Evolutionary conservation across 2,797 vertebrate species (phyloP).

Genomic region (Petrocephalus sullivani): DNA sequence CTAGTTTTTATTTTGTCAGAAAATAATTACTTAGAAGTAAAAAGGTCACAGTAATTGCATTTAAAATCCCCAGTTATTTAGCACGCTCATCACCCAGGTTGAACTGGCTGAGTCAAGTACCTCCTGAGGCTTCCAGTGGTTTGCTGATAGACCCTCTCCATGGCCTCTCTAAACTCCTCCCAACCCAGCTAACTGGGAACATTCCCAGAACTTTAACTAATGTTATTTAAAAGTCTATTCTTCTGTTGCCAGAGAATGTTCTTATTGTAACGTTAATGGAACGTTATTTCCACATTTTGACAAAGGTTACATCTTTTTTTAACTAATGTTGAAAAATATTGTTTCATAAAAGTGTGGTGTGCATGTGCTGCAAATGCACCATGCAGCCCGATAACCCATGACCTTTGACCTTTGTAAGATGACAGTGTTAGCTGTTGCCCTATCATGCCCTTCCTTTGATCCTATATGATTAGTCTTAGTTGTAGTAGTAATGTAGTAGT

Average conservation of each 20-base stretch:
- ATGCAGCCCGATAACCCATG: neutral
- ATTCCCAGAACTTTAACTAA: neutral
- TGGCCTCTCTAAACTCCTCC: neutral
- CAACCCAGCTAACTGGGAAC: neutral
- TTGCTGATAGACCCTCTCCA: neutral
- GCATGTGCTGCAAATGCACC: neutral
- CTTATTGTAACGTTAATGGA: neutral
- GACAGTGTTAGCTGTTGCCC: too few relatives aligned
- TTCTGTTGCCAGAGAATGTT: neutral
- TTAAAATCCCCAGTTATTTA: neutral
- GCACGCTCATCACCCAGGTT: neutral
- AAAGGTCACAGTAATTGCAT: neutral
- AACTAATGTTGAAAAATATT: neutral
- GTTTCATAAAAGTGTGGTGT: neutral
- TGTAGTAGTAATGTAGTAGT: neutral
- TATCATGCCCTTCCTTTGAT: neutral
- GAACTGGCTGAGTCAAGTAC: neutral
- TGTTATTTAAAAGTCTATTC: neutral
- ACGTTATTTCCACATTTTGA: neutral
- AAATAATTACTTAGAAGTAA: neutral
- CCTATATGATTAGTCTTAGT: neutral
- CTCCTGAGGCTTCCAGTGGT: neutral
- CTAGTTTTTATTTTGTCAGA: neutral
- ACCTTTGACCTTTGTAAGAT: too few relatives aligned
- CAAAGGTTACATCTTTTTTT: neutral